Base-by-base conservation (phyloP, 2,888 invertebrate species). In the Metalampra italica region DNA sequence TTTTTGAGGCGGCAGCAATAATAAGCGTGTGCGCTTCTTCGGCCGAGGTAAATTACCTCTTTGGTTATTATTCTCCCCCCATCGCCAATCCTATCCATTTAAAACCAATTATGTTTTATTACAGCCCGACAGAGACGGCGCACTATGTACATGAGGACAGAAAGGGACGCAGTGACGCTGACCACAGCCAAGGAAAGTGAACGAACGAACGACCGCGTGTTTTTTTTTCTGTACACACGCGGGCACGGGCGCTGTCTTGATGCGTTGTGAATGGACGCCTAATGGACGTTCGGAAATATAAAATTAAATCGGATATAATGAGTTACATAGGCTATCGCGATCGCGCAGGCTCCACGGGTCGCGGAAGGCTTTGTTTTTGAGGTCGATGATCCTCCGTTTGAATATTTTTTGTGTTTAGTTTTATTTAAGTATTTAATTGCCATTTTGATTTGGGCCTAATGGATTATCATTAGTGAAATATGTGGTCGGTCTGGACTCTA, bases 51-150 rank as follows among this genome's bases (percentile, higher is more conserved):
- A 82, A 83, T 84, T 83, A 73, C 77, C 71, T 68, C 72, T 71
- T 72, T 57, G 68, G 65, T 72, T 75, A 77, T 77, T 75, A 77
- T 71, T 71, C 67, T 69, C 62, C 62, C 9, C 74, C 46, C 73
- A 78, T 79, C 79, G 79, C 87, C 87, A 88, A 89, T 88, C 85
- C 83, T 81, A 80, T 80, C 71, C 87, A 82, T 86, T 88, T 87
- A 82, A 86, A 88, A 86, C 77, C 85, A 86, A 89, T 89, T 88
- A 86, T 78, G 82, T 81, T 87, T 85, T 85, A 86, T 86, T 84
- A 86, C 66, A 66, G 75, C 59, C 56, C 60, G 79, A 82, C 58
- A 60, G 74, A 67, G 78, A 82, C 43, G 61, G 64, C 45, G 62
- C 45, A 64, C 49, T 37, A 48, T 34, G 50, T 39, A 50, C 51